Conservation (phyloP, 2,888 invertebrate genomes). For the Drosophila mimetica region DNA sequence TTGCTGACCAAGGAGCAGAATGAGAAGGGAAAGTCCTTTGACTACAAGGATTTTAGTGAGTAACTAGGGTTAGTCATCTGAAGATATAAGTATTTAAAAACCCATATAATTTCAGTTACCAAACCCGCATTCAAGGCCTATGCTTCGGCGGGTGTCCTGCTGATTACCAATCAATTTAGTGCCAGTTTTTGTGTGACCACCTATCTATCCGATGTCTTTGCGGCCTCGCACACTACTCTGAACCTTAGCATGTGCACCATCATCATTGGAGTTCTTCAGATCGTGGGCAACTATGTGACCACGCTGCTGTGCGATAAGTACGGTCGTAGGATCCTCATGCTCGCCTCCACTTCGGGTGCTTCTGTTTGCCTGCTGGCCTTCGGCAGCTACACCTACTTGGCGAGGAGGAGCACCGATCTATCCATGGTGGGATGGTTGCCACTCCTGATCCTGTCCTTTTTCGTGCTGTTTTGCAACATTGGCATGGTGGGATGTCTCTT, state of each 20-base stretch:
- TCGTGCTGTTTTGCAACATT: slow-evolving; percentile 69
- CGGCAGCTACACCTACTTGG: slow-evolving; percentile 63
- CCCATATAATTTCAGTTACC: slow-evolving; percentile 48
- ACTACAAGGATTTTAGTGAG: slow-evolving; percentile 79
- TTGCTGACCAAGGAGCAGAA: slow-evolving; percentile 49
- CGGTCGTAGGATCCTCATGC: slow-evolving; percentile 73
- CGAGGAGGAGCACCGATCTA: slow-evolving; percentile 27
- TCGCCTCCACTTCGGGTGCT: slow-evolving; percentile 67
- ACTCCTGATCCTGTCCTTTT: slow-evolving; percentile 62
- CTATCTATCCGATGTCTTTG: slow-evolving; percentile 76
- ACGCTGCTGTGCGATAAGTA: slow-evolving; percentile 69
- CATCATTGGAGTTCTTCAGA: slow-evolving; percentile 75
- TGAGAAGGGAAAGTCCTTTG: slow-evolving; percentile 34
- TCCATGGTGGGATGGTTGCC: slow-evolving; percentile 67
- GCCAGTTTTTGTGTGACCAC: slow-evolving; percentile 72
- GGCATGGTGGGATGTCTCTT: slow-evolving; percentile 75
- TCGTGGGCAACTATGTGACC: slow-evolving; percentile 70
- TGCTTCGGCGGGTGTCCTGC: slow-evolving; percentile 51
- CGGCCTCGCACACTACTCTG: slow-evolving; percentile 62
- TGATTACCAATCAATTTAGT: slow-evolving; percentile 64
- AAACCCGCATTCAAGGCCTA: slow-evolving; percentile 63
- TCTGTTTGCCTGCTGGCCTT: slow-evolving; percentile 61
- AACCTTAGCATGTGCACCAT: slow-evolving; percentile 75
- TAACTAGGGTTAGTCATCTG: background rate
- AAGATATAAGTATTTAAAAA: background rate